These are phyloP conservation scores for Dynastes grantii DNA, from an alignment of 2,888 invertebrate genomes.

Conservation along the genomic window DNA sequence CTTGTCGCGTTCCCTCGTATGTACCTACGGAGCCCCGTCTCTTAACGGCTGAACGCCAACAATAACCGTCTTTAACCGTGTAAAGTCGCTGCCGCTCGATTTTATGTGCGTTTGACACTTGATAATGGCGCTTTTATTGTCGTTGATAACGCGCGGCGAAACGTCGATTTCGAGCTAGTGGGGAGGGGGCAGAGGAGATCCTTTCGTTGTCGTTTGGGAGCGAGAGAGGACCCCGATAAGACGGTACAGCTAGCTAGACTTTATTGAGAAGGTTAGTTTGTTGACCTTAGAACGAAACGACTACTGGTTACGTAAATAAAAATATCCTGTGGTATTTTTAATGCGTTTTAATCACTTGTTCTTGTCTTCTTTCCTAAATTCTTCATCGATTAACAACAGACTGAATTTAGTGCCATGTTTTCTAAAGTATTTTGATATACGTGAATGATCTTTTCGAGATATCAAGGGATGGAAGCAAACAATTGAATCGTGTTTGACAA, in stretches of 20 bases:
- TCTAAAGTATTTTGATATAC: too few relatives aligned
- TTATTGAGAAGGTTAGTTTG: conserved; percentile 45
- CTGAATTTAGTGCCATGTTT: too few relatives aligned
- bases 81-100: conserved; percentile 48
- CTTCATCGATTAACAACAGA: too few relatives aligned
- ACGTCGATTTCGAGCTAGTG: conserved; percentile 19
- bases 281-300: conserved; percentile 22
- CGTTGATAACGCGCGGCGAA: conserved; percentile 45
- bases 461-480: too few relatives aligned
- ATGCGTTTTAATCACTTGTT: too few relatives aligned
- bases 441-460: too few relatives aligned
- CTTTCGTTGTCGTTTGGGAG: background rate
- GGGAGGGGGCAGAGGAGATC: background rate
- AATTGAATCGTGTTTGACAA: too few relatives aligned
- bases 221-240: conserved; percentile 14
- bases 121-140: conserved; percentile 50
- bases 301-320: background rate
- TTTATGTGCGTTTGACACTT: conserved; percentile 54
- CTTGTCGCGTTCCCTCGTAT: background rate
- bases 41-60: conserved; percentile 38
- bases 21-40: background rate
- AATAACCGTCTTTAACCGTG: conserved; percentile 53
- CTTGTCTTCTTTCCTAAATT: too few relatives aligned
- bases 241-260: conserved; percentile 4
- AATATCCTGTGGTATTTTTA: too few relatives aligned